Evolutionary conservation across 2,113 vertebrate species (phyloP).

Genomic region (Rhea pennata): DNA sequence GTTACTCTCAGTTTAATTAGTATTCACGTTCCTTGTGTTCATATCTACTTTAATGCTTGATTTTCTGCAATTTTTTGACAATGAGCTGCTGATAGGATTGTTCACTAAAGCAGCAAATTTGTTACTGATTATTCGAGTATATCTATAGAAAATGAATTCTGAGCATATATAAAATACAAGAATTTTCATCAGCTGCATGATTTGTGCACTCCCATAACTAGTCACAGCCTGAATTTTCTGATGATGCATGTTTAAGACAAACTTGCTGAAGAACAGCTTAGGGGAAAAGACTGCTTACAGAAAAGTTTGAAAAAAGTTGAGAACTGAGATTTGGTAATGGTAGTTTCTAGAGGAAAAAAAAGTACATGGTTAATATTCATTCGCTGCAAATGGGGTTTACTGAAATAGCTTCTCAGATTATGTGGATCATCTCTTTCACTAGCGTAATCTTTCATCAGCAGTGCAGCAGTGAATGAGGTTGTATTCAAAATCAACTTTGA

Average conservation of each 20-base stretch:
- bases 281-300: neutral
- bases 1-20: neutral
- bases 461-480: neutral
- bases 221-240: neutral
- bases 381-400: neutral
- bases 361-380: neutral
- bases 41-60: neutral
- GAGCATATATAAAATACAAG: neutral
- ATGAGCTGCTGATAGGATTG: neutral
- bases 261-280: neutral
- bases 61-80: neutral
- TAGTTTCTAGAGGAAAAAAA: neutral
- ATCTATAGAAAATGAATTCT: neutral
- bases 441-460: neutral
- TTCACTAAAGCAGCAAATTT: neutral
- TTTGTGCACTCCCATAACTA: neutral
- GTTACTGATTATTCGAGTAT: neutral
- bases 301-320: neutral
- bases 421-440: neutral
- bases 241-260: neutral
- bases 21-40: neutral
- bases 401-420: neutral
- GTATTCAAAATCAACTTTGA: neutral
- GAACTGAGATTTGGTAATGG: neutral
- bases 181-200: neutral